phyloP scores from a whole-genome alignment of 2,797 vertebrate genomes.

The Babyrousa celebensis region DNA sequence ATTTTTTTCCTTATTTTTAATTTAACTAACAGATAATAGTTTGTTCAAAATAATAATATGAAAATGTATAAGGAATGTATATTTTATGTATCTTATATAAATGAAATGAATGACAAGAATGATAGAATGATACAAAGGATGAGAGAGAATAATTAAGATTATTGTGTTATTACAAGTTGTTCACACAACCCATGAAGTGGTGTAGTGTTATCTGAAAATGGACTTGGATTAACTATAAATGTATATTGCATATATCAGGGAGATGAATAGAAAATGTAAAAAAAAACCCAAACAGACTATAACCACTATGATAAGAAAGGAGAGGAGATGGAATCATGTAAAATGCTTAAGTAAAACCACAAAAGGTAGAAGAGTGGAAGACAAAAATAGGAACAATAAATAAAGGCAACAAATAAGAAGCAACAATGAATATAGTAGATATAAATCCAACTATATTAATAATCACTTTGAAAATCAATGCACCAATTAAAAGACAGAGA shows the following conservation, averaged over 20 bases:
- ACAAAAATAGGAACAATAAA: not conserved
- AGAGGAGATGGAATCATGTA: not conserved
- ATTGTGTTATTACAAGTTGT: not conserved
- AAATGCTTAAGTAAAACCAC: not conserved
- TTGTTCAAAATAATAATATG: not conserved
- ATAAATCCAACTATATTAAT: not conserved
- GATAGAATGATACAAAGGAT: not conserved
- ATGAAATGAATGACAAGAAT: not conserved
- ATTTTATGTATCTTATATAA: not conserved
- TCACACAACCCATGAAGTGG: not conserved
- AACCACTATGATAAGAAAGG: not conserved
- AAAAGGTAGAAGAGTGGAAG: not conserved
- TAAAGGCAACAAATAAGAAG: not conserved
- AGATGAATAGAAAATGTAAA: not conserved
- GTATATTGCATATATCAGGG: not conserved
- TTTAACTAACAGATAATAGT: not conserved
- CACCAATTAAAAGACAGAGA: not conserved
- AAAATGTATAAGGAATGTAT: not conserved
- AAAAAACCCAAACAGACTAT: not conserved
- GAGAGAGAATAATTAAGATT: not conserved
- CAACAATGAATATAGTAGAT: not conserved
- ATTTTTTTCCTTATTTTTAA: not conserved
- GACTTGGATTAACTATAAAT: not conserved
- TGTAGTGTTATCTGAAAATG: not conserved
- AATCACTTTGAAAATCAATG: not conserved